Conservation (phyloP, 2,797 vertebrate species). For the Pipistrellus pipistrellus region DNA sequence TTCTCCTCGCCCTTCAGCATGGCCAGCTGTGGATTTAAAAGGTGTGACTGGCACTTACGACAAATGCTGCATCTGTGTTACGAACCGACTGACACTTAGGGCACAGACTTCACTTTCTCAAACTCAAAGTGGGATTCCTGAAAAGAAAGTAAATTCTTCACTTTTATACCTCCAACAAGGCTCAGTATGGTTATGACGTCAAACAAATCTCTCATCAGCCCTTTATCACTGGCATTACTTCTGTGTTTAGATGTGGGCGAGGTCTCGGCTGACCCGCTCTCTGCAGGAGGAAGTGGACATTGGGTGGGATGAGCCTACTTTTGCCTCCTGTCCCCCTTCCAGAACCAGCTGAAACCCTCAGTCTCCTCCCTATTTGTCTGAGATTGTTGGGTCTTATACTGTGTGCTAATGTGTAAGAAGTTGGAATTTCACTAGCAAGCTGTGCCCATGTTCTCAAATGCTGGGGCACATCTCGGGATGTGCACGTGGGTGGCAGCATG, state of each 20-base stretch:
- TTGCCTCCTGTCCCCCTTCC: not conserved
- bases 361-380: not conserved
- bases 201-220: not conserved
- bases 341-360: accelerated
- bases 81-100: not conserved
- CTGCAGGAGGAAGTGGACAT: not conserved
- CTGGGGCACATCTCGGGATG: accelerated
- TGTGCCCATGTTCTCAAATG: not conserved
- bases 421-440: not conserved
- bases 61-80: not conserved
- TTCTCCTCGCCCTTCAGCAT: not conserved
- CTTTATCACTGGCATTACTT: not conserved
- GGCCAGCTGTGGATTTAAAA: accelerated
- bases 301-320: accelerated
- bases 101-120: not conserved
- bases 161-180: not conserved
- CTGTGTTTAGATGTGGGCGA: accelerated
- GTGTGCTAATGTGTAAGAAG: too few species aligned
- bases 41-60: too few species aligned
- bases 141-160: accelerated
- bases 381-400: not conserved
- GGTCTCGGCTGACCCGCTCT: accelerated
- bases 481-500: accelerated
- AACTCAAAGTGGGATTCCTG: not conserved
- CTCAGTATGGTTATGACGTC: not conserved